These are phyloP conservation scores for Osmerus mordax DNA, from an alignment of 2,113 vertebrate genomes.

Conservation along the genomic window DNA sequence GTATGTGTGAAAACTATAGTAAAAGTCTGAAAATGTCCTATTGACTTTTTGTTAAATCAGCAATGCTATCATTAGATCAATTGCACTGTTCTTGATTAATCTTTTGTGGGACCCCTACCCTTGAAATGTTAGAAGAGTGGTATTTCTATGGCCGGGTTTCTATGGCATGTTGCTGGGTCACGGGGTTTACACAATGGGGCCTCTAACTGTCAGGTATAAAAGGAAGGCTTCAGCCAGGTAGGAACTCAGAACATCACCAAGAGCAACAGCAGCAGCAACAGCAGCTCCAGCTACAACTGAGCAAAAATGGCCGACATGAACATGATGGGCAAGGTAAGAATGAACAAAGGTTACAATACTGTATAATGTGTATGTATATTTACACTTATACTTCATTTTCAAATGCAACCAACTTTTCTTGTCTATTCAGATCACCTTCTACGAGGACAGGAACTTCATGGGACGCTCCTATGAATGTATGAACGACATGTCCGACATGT, in stretches of 20 bases:
- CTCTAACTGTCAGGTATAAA: neutral
- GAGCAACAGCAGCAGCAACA: neutral
- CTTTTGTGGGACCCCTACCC: neutral
- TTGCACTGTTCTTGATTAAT: neutral
- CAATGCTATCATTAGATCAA: too few species aligned
- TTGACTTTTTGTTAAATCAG: too few species aligned
- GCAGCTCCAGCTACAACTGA: neutral
- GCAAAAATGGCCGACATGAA: neutral
- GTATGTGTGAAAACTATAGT: too few species aligned
- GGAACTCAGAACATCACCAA: neutral
- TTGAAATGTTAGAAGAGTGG: neutral
- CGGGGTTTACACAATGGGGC: neutral
- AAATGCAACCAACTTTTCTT: neutral
- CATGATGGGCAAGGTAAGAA: neutral
- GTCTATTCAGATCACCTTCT: conserved; percentile 5
- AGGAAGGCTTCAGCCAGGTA: neutral
- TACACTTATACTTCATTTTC: too few species aligned
- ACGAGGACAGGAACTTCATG: conserved; percentile 8
- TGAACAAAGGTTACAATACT: neutral
- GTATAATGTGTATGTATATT: too few species aligned
- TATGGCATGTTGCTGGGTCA: neutral
- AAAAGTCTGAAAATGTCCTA: too few species aligned
- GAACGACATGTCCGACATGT: conserved; percentile 34
- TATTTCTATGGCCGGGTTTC: neutral
- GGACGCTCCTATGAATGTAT: neutral